A percentile compares a stretch with the other conserved stretches of the same genome.
phyloP scores from a whole-genome alignment of 92 coral and sea anemone species.

The Chrysogorgia sp. region DNA sequence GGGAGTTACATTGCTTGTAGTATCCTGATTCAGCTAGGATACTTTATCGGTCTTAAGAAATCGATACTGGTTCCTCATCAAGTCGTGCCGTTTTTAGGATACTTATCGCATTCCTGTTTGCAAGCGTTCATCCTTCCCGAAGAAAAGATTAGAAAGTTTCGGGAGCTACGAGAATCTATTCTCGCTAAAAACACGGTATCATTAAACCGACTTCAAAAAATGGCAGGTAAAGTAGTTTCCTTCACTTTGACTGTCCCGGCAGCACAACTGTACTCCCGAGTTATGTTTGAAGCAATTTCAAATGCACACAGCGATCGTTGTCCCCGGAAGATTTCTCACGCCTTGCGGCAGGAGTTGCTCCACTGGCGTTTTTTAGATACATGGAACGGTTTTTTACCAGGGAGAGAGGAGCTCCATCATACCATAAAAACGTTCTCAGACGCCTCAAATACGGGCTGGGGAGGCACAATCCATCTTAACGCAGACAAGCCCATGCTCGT shows the following conservation, averaged over 20 bases:
- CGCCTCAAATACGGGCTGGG: conserved; percentile 63
- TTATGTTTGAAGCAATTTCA: background rate
- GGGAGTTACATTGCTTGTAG: conserved; percentile 46
- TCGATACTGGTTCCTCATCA: background rate
- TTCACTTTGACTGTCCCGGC: no score
- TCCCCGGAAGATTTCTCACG: conserved; percentile 33
- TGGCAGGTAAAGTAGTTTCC: conserved; percentile 28
- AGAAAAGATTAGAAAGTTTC: background rate
- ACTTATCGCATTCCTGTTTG: background rate
- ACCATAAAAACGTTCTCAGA: conserved; percentile 8
- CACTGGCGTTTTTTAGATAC: no score
- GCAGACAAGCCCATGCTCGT: no score
- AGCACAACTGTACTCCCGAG: no score
- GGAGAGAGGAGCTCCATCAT: no score
- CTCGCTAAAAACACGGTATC: conserved; percentile 30
- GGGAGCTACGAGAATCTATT: background rate
- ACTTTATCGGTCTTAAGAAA: conserved; percentile 6
- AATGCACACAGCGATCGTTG: background rate
- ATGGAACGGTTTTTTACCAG: no score
- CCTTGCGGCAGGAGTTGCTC: conserved; percentile 6
- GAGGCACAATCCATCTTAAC: conserved; percentile 41
- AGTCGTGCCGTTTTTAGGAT: conserved; percentile 17
- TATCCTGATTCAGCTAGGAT: conserved; percentile 9
- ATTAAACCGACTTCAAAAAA: conserved; percentile 30
- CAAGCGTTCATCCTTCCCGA: no score